Evolutionary conservation across 2,797 vertebrate species (phyloP).

Genomic region (Fistularia commersonii): DNA sequence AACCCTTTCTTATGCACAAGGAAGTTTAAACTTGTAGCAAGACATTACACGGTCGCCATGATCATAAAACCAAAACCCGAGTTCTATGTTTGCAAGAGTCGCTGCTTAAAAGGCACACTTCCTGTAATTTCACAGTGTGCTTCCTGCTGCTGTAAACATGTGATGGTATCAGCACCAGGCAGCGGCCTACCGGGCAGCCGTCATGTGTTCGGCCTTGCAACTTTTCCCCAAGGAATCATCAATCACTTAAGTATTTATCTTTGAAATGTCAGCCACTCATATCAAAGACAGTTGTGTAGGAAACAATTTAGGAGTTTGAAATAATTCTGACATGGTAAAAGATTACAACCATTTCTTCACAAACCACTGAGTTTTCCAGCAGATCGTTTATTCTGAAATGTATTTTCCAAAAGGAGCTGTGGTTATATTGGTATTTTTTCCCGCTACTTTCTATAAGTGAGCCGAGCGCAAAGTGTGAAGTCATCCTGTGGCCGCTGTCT

Average conservation of each 20-base stretch:
- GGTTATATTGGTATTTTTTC: neutral
- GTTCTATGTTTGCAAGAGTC: slow-evolving; percentile 9
- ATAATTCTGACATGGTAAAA: slow-evolving; percentile 7
- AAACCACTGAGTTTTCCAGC: slow-evolving; percentile 13
- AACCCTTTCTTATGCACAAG: neutral
- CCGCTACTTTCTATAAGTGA: slow-evolving; percentile 4
- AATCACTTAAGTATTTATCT: neutral
- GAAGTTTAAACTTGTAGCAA: slow-evolving; percentile 8
- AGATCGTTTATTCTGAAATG: slow-evolving; percentile 19
- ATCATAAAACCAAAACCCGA: slow-evolving; percentile 18
- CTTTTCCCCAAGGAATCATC: slow-evolving; percentile 20
- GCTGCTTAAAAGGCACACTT: slow-evolving; percentile 5
- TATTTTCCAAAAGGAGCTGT: slow-evolving; percentile 10
- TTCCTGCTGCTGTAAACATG: slow-evolving; percentile 18
- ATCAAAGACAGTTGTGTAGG: neutral
- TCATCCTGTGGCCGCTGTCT: neutral
- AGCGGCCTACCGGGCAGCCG: slow-evolving; percentile 10
- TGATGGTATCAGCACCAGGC: slow-evolving; percentile 14
- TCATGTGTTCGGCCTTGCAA: slow-evolving; percentile 7
- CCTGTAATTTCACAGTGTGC: slow-evolving; percentile 5
- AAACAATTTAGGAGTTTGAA: neutral
- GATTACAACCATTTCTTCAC: slow-evolving; percentile 4
- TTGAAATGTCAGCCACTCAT: neutral
- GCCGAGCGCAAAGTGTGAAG: neutral
- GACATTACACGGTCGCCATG: neutral